Percentiles rank a stretch among this genome's conserved stretches.
These are phyloP conservation scores for Yponomeuta evonymella DNA, from an alignment of 2,888 invertebrate species.

Conservation along the genomic window DNA sequence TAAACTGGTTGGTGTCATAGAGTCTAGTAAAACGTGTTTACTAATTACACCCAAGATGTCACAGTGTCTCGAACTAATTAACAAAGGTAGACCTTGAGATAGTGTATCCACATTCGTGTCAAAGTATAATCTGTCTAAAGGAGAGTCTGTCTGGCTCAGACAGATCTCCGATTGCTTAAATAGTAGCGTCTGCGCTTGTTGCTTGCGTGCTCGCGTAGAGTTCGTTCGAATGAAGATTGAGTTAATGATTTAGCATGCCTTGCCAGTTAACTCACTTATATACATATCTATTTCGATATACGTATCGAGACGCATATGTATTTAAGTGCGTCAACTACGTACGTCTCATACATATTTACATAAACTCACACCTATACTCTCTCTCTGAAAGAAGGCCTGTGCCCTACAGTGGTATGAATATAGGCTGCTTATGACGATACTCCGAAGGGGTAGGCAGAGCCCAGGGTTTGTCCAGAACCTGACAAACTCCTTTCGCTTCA, in stretches of 20 bases:
- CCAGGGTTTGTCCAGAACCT: too few species aligned
- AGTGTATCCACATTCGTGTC: slow-evolving; percentile 12
- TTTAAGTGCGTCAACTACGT: too few species aligned
- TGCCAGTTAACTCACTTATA: too few species aligned
- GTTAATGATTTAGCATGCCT: not conserved
- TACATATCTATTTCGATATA: too few species aligned
- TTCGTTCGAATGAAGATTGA: not conserved
- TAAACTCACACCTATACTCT: too few species aligned
- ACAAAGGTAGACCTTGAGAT: slow-evolving; percentile 12
- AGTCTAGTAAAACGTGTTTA: slow-evolving; percentile 8
- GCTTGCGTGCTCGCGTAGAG: not conserved
- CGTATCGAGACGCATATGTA: too few species aligned
- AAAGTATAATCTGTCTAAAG: slow-evolving; percentile 2
- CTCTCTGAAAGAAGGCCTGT: too few species aligned
- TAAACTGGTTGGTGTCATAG: not conserved
- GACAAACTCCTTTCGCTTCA: too few species aligned
- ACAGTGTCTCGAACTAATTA: slow-evolving; percentile 10
- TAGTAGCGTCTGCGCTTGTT: not conserved
- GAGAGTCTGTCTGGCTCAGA: not conserved
- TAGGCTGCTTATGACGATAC: too few species aligned
- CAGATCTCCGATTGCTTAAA: slow-evolving; percentile 2
- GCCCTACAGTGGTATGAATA: too few species aligned
- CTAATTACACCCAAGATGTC: slow-evolving; percentile 11
- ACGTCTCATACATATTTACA: too few species aligned
- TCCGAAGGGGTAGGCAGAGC: too few species aligned